Percentiles rank a stretch among this genome's conserved stretches.
These are phyloP conservation scores for Myotis yumanensis DNA, from an alignment of 2,113 vertebrate species.

Conservation along the genomic window DNA sequence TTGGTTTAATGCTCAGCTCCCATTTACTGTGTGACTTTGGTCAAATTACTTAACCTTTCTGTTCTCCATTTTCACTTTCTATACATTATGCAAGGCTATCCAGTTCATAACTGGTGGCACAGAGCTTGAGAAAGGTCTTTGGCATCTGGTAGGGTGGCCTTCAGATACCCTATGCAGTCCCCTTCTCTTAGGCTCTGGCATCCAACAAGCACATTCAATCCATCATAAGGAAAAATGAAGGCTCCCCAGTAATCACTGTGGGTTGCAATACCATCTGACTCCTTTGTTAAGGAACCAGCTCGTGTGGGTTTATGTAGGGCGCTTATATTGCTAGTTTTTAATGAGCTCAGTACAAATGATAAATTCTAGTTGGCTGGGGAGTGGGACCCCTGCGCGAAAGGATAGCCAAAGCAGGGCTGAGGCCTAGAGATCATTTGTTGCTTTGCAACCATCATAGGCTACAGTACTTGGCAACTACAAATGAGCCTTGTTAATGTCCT, in stretches of 20 bases:
- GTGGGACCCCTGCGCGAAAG: background rate
- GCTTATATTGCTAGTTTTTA: background rate
- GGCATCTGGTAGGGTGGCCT: background rate
- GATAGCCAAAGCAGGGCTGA: background rate
- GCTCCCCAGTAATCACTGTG: background rate
- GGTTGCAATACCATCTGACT: background rate
- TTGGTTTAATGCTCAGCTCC: background rate
- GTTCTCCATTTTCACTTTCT: background rate
- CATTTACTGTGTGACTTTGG: background rate
- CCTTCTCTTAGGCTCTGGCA: background rate
- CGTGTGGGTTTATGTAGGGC: background rate
- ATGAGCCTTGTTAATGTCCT: background rate
- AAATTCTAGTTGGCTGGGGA: background rate
- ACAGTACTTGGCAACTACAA: background rate
- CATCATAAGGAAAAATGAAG: background rate
- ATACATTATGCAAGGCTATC: background rate
- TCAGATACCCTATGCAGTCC: background rate
- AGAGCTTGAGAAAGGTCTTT: background rate
- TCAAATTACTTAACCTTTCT: background rate
- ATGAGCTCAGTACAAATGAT: background rate
- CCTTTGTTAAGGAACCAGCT: background rate
- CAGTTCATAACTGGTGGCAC: too few species aligned
- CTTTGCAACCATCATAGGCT: constrained; percentile 38
- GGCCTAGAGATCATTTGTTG: constrained; percentile 15
- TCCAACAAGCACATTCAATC: too few species aligned